Evolutionary conservation across 2,888 invertebrate genomes (phyloP), one percentile per base, ranked within the genome.

Genomic region (Lochmaea capreae): DNA sequence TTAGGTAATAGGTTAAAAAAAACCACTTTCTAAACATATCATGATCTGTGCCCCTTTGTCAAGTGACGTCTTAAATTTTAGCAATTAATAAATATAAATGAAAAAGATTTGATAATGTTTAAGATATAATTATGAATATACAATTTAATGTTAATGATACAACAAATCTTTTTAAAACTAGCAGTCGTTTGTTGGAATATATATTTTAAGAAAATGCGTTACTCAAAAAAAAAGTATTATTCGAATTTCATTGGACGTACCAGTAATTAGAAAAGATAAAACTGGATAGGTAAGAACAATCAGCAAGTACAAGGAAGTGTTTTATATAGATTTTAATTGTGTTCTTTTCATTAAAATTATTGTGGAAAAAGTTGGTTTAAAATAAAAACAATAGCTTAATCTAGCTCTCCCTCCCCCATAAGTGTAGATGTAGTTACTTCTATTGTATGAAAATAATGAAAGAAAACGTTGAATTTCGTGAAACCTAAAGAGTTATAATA

Each of bases 11-110:
- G 86, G 86, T 85, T 86, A 88, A 88, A 79, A 90, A 91, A 91
- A 91, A 89, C 91, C 91, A 91, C 90, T 90, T 90, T 92, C 92
- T 91, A 92, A 92, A 92, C 92, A 92, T 92, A 92, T 92, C 92
- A 92, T 89, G 91, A 90, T 91, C 91, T 92, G 92, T 92, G 92
- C 92, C 92, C 92, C 92, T 91, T 71, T 91, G 91, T 90, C 91
- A 88, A 89, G 88, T 88, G 88, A 88, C 88, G 87, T 88, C 88
- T 88, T 89, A 88, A 89, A 88, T 87, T 87, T 86, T 87, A 87
- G 85, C 84, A 86, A 86, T 86, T 87, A 86, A 85, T 83, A 83
- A 85, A 65, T 71, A 71, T 84, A 85, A 85, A 86, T 85, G 85
- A 83, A 82, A 84, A 86, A 86, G 83, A 86, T 87, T 87, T 87